A percentile compares a stretch with the other conserved stretches of the same genome.
phyloP scores from a whole-genome alignment of 37 sponge, comb jelly and placozoan species.

The Corticium candelabrum region DNA sequence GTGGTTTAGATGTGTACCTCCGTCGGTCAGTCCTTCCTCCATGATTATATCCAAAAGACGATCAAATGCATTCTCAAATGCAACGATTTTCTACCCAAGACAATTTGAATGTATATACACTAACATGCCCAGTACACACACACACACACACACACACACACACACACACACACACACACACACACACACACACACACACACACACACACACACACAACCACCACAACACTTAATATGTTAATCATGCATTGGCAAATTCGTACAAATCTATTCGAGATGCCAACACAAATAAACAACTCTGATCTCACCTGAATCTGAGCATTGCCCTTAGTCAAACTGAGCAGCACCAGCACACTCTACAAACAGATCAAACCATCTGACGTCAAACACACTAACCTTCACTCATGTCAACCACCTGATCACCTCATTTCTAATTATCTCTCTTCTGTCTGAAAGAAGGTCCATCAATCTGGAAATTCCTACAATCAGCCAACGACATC shows the following conservation, averaged over 20 bases:
- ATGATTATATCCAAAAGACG: conserved; percentile 54
- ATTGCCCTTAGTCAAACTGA: conserved; percentile 62
- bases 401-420: no score
- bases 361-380: no score
- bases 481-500: conserved; percentile 3
- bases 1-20: conserved; percentile 26
- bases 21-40: conserved; percentile 81
- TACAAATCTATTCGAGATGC: neutral
- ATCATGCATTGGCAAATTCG: no score
- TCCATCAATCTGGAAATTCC: conserved; percentile 72
- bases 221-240: no score
- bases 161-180: no score
- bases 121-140: neutral
- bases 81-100: conserved; percentile 78
- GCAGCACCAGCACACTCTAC: conserved; percentile 56
- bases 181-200: no score
- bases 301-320: conserved; percentile 49
- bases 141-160: no score
- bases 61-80: conserved; percentile 94
- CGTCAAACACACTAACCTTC: no score
- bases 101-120: no score
- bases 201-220: neutral
- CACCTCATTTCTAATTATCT: conserved; percentile 80
- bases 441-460: conserved; percentile 66
- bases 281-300: neutral